Base-by-base conservation (phyloP, 1,140 invertebrate species). In the Neodiprion pinetum region DNA sequence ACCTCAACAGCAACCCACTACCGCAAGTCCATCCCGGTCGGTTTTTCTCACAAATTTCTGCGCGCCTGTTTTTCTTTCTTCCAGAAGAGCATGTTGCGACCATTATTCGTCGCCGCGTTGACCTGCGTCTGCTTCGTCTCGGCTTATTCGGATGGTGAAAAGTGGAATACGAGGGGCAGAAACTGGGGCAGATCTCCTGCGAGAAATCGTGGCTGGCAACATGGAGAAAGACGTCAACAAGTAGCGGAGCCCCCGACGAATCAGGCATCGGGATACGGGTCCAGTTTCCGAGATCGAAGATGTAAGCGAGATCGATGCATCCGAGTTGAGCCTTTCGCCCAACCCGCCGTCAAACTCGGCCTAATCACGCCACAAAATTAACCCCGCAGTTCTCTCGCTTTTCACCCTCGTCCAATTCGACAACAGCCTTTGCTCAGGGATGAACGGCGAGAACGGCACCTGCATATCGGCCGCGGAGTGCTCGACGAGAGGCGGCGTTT, bases 371-470 rank as follows among this genome's bases (percentile, higher is more conserved):
- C 2, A 40, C 1, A 40, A 40, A 40, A 40, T 74, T 67, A 47
- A 65, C 50, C 80, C 82, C 9, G 4, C 78, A 95, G 94, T 95
- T 84, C 81, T 95, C 23, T 93, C 94, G 0, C 81, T 95, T 1
- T 95, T 96, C 80, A 94, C 93, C 0, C 88, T 95, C 76, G 92
- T 95, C 9, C 93, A 92, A 71, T 94, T 95, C 72, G 91, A 92
- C 0, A 93, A 94, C 69, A 91, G 92, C 28, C 90, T 88, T 1
- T 96, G 95, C 81, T 84, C 90, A 0, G 92, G 93, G 50, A 86
- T 91, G 0, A 92, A 92, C 0, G 94, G 94, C 0, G 94, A 95
- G 82, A 94, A 93, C 78, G 95, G 95, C 7, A 95, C 93, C 1
- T 96, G 95, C 77, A 88, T 95, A 80, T 90, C 92, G 1, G 86